Percentiles rank a stretch among this genome's conserved stretches.
These are phyloP conservation scores for Papilio protenor DNA, from an alignment of 2,888 invertebrate genomes.

Conservation along the genomic window DNA sequence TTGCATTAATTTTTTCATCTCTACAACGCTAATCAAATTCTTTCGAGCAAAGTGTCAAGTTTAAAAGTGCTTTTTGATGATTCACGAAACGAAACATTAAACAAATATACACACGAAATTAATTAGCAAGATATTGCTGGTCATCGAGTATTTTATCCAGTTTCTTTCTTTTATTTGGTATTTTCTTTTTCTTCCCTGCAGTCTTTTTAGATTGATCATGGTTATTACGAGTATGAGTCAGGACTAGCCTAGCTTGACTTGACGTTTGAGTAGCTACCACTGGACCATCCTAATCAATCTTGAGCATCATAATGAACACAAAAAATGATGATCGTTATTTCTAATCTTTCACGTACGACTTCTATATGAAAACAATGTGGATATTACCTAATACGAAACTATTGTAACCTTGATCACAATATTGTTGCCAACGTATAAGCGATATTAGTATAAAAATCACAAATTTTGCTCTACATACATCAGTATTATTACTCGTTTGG, in stretches of 20 bases:
- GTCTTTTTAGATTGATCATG: too few relatives aligned
- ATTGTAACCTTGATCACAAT: conserved; percentile 5
- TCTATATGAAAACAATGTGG: not conserved
- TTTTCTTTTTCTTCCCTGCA: too few relatives aligned
- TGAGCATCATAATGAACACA: not conserved
- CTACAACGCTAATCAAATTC: not conserved
- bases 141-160: not conserved
- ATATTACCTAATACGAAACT: not conserved
- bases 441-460: conserved; percentile 31
- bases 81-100: not conserved
- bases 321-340: not conserved
- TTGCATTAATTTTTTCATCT: not conserved
- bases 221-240: too few relatives aligned
- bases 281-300: too few relatives aligned
- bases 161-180: too few relatives aligned
- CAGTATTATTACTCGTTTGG: conserved; percentile 6
- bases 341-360: not conserved
- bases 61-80: not conserved
- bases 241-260: too few relatives aligned
- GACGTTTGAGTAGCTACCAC: too few relatives aligned
- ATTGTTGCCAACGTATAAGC: not conserved
- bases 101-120: not conserved
- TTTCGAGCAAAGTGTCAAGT: not conserved
- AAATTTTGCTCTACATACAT: not conserved
- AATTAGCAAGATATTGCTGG: not conserved